A percentile compares a stretch with the other conserved stretches of the same genome.
These are phyloP conservation scores for Acleris emargana DNA, from an alignment of 2,888 invertebrate species.

Conservation along the genomic window DNA sequence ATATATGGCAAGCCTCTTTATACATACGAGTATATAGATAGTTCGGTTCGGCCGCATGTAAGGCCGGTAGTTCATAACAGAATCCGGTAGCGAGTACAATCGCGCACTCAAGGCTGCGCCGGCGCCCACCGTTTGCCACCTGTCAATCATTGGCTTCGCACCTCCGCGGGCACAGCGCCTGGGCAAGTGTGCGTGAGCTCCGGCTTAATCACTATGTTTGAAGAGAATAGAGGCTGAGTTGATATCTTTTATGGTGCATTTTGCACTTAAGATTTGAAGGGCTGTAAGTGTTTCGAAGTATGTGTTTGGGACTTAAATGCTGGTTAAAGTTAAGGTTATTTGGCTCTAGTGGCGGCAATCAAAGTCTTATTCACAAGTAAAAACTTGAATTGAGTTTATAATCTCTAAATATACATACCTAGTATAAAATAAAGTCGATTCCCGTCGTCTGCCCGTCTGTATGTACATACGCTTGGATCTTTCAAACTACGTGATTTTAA, in stretches of 20 bases:
- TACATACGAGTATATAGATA: neutral
- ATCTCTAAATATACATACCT: too few relatives aligned
- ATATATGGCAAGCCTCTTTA: conserved; percentile 10
- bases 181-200: conserved; percentile 27
- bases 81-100: conserved; percentile 46
- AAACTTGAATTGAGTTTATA: too few relatives aligned
- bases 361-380: too few relatives aligned
- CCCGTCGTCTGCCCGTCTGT: too few relatives aligned
- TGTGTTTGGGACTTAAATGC: too few relatives aligned
- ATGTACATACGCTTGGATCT: too few relatives aligned
- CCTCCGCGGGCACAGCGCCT: conserved; percentile 14
- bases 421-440: too few relatives aligned
- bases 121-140: conserved; percentile 40
- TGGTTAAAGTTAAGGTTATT: too few relatives aligned
- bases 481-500: too few relatives aligned
- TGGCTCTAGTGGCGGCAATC: too few relatives aligned
- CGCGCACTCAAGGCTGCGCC: conserved; percentile 40
- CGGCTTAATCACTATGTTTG: conserved; percentile 31
- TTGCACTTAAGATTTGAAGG: too few relatives aligned
- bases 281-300: too few relatives aligned
- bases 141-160: conserved; percentile 44
- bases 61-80: conserved; percentile 41
- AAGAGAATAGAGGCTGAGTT: conserved; percentile 2
- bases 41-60: conserved; percentile 30
- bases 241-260: neutral